Conservation (phyloP, 2,888 invertebrate species). For the Agrotis ipsilon region DNA sequence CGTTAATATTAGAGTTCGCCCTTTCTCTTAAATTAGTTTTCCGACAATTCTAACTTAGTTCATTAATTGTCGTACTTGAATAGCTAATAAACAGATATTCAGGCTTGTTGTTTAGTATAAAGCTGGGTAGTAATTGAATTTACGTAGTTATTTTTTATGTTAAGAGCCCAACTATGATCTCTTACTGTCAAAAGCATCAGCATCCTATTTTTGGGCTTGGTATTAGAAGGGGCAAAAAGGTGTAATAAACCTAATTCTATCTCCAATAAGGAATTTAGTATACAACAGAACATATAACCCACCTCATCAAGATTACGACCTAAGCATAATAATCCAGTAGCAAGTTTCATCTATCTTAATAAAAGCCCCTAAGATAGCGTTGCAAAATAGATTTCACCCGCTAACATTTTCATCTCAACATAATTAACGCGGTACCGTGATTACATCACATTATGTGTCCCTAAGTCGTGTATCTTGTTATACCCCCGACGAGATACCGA, state of each 20-base stretch:
- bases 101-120: conserved; percentile 15
- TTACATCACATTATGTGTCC: conserved; percentile 62
- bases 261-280: background rate
- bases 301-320: conserved; percentile 5
- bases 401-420: conserved; percentile 52
- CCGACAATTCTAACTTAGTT: conserved; percentile 51
- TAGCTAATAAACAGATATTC: conserved; percentile 47
- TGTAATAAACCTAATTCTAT: background rate
- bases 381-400: conserved; percentile 59
- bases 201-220: too few species aligned
- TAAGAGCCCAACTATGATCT: background rate
- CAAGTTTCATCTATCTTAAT: conserved; percentile 40
- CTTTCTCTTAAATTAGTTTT: conserved; percentile 60
- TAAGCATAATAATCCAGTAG: conserved; percentile 28
- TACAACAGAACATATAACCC: background rate
- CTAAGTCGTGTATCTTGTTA: conserved; percentile 62
- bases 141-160: conserved; percentile 8
- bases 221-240: too few species aligned
- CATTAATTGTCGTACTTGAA: conserved; percentile 56
- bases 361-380: conserved; percentile 31
- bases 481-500: conserved; percentile 51
- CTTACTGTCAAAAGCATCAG: too few species aligned
- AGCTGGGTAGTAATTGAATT: conserved; percentile 35
- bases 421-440: conserved; percentile 56
- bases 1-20: conserved; percentile 55